Conservation (phyloP, 2,888 invertebrate species). For the Hirtodrosophila duncani region DNA sequence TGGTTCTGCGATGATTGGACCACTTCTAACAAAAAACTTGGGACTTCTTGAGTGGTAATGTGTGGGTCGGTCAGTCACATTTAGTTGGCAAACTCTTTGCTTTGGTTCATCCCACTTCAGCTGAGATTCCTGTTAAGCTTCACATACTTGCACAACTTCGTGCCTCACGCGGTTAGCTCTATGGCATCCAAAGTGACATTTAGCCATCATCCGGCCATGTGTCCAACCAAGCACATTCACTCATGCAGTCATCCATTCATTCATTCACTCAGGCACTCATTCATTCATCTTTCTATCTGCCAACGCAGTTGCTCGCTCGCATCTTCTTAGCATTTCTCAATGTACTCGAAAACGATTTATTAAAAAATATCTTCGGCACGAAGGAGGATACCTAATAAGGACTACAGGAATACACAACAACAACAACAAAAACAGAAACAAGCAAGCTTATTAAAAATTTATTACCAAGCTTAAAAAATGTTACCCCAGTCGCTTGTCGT, state of each 20-base stretch:
- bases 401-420: background rate
- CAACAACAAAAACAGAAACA: constrained; percentile 62
- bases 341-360: constrained; percentile 71
- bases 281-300: constrained; percentile 17
- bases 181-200: constrained; percentile 19
- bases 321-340: constrained; percentile 62
- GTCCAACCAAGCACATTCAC: constrained; percentile 18
- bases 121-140: too few species aligned
- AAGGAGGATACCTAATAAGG: too few species aligned
- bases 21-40: too few species aligned
- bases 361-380: constrained; percentile 70
- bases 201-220: constrained; percentile 3
- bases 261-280: constrained; percentile 22
- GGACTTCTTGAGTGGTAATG: too few species aligned
- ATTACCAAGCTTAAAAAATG: constrained; percentile 71
- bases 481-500: constrained; percentile 58
- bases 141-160: too few species aligned
- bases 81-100: too few species aligned
- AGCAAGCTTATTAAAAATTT: constrained; percentile 73
- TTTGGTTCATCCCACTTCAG: too few species aligned
- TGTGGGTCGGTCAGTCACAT: too few species aligned
- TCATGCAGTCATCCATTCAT: constrained; percentile 26
- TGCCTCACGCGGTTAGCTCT: too few species aligned
- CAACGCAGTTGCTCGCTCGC: constrained; percentile 5
- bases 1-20: too few species aligned